A percentile compares a stretch with the other conserved stretches of the same genome.
Conservation (phyloP, 2,888 invertebrate species). For the Agelastica alni region DNA sequence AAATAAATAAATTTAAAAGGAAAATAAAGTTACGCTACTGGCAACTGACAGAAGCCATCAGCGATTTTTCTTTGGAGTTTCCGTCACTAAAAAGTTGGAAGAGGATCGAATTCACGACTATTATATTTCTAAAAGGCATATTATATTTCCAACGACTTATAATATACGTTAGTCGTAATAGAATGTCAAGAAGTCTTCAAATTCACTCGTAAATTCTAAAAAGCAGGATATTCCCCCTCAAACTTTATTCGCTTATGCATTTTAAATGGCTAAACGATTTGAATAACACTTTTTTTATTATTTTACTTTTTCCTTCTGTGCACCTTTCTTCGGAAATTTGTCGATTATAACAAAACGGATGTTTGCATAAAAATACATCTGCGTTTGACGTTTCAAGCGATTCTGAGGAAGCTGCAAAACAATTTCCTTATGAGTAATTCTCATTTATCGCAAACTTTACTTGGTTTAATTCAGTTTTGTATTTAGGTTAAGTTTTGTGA, state of each 20-base stretch:
- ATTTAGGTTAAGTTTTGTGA: no score
- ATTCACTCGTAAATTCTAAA: constrained; percentile 17
- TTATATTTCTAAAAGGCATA: constrained; percentile 26
- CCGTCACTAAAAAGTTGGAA: constrained; percentile 5
- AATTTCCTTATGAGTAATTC: no score
- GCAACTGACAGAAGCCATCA: background rate
- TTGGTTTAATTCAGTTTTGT: no score
- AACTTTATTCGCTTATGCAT: constrained; percentile 20
- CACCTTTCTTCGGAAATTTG: no score
- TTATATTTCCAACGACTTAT: constrained; percentile 22
- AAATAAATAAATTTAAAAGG: no score
- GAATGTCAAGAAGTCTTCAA: constrained; percentile 25
- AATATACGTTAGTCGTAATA: constrained; percentile 21
- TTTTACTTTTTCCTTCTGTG: no score
- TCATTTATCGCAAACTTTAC: no score
- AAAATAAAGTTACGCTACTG: no score
- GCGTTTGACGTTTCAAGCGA: no score
- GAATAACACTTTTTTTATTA: constrained; percentile 22
- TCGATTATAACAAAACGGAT: no score
- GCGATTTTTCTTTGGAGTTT: constrained; percentile 8
- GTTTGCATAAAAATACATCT: no score
- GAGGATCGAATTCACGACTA: constrained; percentile 20
- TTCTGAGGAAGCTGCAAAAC: no score
- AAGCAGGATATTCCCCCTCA: constrained; percentile 18
- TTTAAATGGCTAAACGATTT: constrained; percentile 13